phyloP scores from a whole-genome alignment of 2,113 vertebrate genomes.

The Apteryx owenii region DNA sequence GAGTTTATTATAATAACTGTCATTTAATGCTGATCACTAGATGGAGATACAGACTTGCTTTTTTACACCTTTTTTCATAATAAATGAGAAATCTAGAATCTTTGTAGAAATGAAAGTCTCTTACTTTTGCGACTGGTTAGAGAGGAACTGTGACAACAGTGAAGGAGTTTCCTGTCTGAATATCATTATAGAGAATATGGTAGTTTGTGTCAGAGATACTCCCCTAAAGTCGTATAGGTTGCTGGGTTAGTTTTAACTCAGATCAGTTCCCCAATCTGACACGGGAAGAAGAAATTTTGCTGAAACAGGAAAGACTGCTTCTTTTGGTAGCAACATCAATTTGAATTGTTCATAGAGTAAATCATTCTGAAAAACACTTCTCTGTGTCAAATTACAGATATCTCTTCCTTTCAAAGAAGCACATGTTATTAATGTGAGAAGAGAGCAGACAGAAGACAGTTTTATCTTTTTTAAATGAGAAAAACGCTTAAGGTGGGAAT shows the following conservation, averaged over 20 bases:
- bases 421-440: background rate
- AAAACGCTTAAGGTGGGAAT: background rate
- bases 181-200: background rate
- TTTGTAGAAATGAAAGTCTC: background rate
- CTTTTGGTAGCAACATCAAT: background rate
- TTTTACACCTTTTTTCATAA: background rate
- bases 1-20: background rate
- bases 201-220: background rate
- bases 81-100: background rate
- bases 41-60: background rate
- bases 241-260: background rate
- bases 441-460: background rate
- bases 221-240: background rate
- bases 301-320: background rate
- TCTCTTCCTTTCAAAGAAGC: background rate
- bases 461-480: background rate
- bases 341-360: background rate
- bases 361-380: background rate
- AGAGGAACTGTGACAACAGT: background rate
- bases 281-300: background rate
- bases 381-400: background rate
- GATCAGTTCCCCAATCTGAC: background rate
- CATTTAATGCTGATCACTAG: background rate
- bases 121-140: background rate
- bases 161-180: background rate